Conservation (phyloP, 2,113 vertebrate genomes). For the human region DNA sequence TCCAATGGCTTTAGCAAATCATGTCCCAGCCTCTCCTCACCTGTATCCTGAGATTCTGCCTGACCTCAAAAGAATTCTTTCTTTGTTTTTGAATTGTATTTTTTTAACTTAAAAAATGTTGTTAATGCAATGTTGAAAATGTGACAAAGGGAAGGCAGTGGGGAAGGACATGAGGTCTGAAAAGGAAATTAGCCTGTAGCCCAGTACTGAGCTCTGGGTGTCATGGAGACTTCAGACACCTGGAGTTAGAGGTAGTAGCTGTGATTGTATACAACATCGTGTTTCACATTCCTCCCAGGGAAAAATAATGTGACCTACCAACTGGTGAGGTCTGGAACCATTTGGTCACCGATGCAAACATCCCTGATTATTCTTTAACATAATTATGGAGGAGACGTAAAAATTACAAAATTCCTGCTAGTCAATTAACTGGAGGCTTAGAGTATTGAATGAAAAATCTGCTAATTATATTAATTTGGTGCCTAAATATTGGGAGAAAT, state of each 20-base stretch:
- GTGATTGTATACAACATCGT: not conserved
- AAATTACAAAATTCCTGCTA: not conserved
- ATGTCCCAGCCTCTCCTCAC: not conserved
- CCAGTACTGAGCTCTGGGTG: not conserved
- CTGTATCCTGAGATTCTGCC: not conserved
- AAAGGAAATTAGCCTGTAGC: not conserved
- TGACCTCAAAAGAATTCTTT: not conserved
- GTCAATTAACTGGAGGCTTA: not conserved
- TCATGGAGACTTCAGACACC: not conserved
- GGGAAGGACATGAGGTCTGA: not conserved
- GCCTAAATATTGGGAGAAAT: not conserved
- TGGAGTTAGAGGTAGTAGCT: not conserved
- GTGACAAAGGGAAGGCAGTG: not conserved
- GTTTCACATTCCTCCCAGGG: not conserved
- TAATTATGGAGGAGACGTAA: not conserved
- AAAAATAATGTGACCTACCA: not conserved
- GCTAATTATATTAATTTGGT: not conserved
- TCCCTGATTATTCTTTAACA: not conserved
- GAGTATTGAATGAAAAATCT: not conserved
- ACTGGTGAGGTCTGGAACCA: not conserved
- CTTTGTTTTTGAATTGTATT: not conserved
- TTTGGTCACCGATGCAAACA: not conserved
- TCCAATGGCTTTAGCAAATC: not conserved
- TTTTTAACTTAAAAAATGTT: not conserved
- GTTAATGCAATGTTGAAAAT: not conserved